A percentile compares a stretch with the other conserved stretches of the same genome.
phyloP scores from a whole-genome alignment of 2,797 vertebrate genomes.

The Pseudochirops cupreus region DNA sequence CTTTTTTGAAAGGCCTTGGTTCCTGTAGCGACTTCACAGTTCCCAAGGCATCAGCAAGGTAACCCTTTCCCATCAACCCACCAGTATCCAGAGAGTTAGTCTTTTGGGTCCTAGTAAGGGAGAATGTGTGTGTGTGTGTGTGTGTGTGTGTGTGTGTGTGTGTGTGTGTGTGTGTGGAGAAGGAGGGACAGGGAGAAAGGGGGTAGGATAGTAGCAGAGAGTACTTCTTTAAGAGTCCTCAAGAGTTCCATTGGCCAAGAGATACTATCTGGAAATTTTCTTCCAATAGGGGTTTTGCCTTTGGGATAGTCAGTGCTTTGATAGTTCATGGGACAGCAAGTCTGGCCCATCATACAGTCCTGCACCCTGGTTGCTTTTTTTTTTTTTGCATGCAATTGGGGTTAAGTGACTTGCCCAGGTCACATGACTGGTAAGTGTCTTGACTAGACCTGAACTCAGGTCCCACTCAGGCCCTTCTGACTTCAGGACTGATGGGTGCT shows the following conservation, averaged over 20 bases:
- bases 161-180: too few relatives aligned
- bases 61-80: conserved; percentile 52
- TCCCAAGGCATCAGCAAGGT: conserved; percentile 67
- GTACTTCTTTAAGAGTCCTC: conserved; percentile 77
- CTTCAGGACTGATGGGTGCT: too few relatives aligned
- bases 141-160: conserved; percentile 35
- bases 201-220: conserved; percentile 45
- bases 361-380: conserved; percentile 83
- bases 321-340: conserved; percentile 90
- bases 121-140: conserved; percentile 67
- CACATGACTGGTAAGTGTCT: background rate
- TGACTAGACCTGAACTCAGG: background rate
- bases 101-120: conserved; percentile 70
- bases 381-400: conserved; percentile 43
- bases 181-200: conserved; percentile 35
- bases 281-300: conserved; percentile 74
- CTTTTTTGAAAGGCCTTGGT: conserved; percentile 74
- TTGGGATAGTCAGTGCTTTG: conserved; percentile 84
- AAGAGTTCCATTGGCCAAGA: conserved; percentile 66
- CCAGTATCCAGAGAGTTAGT: conserved; percentile 67
- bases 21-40: conserved; percentile 65
- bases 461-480: background rate
- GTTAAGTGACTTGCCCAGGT: background rate
- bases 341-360: conserved; percentile 92
- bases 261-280: conserved; percentile 72